phyloP scores from a whole-genome alignment of 1,140 invertebrate genomes.

The Monochamus saltuarius region DNA sequence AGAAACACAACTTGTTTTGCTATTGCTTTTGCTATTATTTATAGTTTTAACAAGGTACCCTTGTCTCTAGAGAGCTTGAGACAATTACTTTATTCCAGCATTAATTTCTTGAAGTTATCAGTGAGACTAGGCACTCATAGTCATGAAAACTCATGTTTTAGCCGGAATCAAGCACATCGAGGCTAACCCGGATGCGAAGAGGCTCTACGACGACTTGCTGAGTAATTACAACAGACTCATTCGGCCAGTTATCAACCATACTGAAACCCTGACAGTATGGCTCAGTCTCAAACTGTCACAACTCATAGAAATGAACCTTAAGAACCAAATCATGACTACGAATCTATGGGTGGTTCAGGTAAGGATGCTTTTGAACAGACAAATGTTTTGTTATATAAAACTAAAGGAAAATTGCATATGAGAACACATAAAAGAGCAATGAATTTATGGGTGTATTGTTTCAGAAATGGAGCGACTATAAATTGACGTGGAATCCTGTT shows the following conservation, averaged over 20 bases:
- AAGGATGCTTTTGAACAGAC: conserved; percentile 31
- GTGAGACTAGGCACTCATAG: neutral
- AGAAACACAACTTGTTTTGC: too few species aligned
- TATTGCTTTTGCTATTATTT: too few species aligned
- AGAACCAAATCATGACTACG: conserved; percentile 95
- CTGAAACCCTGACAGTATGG: conserved; percentile 89
- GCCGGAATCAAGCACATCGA: conserved; percentile 61
- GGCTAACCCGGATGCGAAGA: conserved; percentile 87
- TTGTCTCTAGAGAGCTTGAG: neutral
- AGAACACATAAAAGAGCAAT: too few species aligned
- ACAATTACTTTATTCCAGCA: neutral
- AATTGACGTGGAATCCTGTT: conserved; percentile 87
- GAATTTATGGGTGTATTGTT: conserved; percentile 36
- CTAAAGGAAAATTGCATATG: too few species aligned
- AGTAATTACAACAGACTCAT: conserved; percentile 97
- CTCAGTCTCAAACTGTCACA: conserved; percentile 91
- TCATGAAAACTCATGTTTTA: conserved; percentile 27
- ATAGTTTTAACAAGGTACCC: too few species aligned
- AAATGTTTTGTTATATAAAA: too few species aligned
- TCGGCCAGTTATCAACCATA: conserved; percentile 91
- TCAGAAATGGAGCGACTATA: conserved; percentile 95
- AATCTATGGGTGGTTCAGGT: conserved; percentile 94
- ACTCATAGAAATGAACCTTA: conserved; percentile 93
- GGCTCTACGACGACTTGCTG: conserved; percentile 88
- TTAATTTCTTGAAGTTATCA: neutral